Evolutionary conservation across 1,140 invertebrate species (phyloP).

Genomic region (Vanessa tameamea): DNA sequence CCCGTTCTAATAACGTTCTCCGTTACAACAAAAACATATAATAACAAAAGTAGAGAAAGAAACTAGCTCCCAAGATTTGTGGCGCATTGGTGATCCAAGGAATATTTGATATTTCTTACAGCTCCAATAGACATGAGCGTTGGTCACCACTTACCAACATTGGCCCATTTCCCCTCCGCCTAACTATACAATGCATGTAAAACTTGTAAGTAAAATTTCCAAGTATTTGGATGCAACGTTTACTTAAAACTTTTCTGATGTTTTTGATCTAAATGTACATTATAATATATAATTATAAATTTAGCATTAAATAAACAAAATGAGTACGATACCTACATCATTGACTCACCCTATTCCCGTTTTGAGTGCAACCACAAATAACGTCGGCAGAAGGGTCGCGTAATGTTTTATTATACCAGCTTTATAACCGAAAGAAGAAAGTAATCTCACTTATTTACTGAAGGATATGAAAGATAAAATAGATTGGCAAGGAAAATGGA

Average conservation of each 20-base stretch:
- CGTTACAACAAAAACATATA: too few relatives aligned
- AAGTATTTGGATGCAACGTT: background rate
- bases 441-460: conserved; percentile 63
- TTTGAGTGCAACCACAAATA: conserved; percentile 62
- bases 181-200: too few relatives aligned
- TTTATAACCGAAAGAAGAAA: conserved; percentile 64
- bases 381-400: conserved; percentile 48
- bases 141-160: too few relatives aligned
- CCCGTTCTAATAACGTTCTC: too few relatives aligned
- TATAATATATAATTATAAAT: background rate
- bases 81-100: too few relatives aligned
- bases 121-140: too few relatives aligned
- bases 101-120: too few relatives aligned
- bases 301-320: background rate
- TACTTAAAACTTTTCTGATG: background rate
- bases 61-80: too few relatives aligned
- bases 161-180: too few relatives aligned
- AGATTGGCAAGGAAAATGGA: conserved; percentile 45
- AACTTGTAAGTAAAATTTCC: too few relatives aligned
- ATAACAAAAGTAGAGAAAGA: too few relatives aligned
- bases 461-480: conserved; percentile 48
- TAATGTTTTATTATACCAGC: conserved; percentile 68
- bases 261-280: background rate
- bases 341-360: conserved; percentile 31
- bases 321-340: conserved; percentile 27